A percentile compares a stretch with the other conserved stretches of the same genome.
Evolutionary conservation across 2,888 invertebrate genomes (phyloP).

Genomic region (Melanotus villosus): DNA sequence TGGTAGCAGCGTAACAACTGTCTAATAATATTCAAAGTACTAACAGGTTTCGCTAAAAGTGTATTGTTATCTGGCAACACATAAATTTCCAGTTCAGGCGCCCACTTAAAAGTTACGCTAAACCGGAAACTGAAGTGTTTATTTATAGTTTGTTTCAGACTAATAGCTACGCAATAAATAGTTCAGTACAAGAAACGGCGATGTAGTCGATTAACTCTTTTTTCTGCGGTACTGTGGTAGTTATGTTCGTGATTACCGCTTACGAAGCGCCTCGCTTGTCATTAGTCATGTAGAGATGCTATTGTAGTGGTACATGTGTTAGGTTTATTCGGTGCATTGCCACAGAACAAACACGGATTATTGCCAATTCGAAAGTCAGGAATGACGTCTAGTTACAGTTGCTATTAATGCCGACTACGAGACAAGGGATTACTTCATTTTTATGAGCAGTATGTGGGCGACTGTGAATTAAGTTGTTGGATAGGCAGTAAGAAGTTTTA

Average conservation of each 20-base stretch:
- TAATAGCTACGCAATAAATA: slow-evolving; percentile 23
- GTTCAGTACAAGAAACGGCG: slow-evolving; percentile 2
- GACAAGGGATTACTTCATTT: slow-evolving; percentile 12
- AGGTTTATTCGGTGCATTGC: background rate
- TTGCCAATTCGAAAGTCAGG: background rate
- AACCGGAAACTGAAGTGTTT: slow-evolving; percentile 26
- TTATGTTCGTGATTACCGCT: too few relatives aligned
- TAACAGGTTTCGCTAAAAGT: slow-evolving; percentile 6
- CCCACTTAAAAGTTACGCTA: slow-evolving; percentile 20
- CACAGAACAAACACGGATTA: background rate
- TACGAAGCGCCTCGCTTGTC: background rate
- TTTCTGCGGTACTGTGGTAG: background rate
- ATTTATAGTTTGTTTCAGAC: slow-evolving; percentile 23
- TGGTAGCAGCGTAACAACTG: background rate
- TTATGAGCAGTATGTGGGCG: slow-evolving; percentile 21
- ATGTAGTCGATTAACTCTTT: slow-evolving; percentile 10
- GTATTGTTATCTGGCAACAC: slow-evolving; percentile 10
- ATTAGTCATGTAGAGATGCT: background rate
- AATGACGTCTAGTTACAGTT: background rate
- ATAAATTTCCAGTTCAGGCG: slow-evolving; percentile 20
- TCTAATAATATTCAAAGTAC: slow-evolving; percentile 9
- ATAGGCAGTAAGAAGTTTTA: background rate
- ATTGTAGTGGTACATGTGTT: background rate
- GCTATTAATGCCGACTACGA: slow-evolving; percentile 16
- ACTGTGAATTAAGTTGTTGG: slow-evolving; percentile 25